Conservation (phyloP, 2,888 invertebrate species). For the Plebejus melissa region DNA sequence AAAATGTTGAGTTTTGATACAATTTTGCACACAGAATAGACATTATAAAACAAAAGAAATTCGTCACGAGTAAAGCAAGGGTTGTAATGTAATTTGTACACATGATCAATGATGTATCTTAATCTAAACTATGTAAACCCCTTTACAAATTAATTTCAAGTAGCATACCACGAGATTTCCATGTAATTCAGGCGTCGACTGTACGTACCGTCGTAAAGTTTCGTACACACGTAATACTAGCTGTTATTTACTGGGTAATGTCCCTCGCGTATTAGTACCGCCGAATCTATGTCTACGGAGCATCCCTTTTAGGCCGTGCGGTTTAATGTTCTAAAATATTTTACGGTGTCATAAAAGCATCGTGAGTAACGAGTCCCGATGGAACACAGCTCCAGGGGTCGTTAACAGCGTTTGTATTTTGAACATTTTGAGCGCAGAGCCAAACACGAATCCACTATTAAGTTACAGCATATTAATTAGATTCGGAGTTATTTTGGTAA, state of each 20-base stretch:
- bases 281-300: slow-evolving; percentile 28
- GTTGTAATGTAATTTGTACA: too few species aligned
- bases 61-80: not conserved
- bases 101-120: not conserved
- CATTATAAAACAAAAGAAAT: not conserved
- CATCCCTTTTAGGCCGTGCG: slow-evolving; percentile 39
- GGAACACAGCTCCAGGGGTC: slow-evolving; percentile 39
- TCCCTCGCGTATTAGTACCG: slow-evolving; percentile 22
- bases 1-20: not conserved
- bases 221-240: slow-evolving; percentile 19
- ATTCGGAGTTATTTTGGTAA: not conserved
- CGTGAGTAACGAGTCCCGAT: slow-evolving; percentile 55
- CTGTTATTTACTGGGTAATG: slow-evolving; percentile 18
- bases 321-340: slow-evolving; percentile 69
- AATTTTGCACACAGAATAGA: too few species aligned
- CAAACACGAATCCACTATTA: not conserved
- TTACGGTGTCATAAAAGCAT: slow-evolving; percentile 66
- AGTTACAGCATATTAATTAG: slow-evolving; percentile 10
- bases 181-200: not conserved
- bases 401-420: slow-evolving; percentile 22
- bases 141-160: not conserved
- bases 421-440: slow-evolving; percentile 9
- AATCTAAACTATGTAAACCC: not conserved
- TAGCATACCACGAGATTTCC: not conserved
- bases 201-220: slow-evolving; percentile 10